Evolutionary conservation across 1,140 invertebrate species (phyloP).

Genomic region (Lepidurus arcticus): DNA sequence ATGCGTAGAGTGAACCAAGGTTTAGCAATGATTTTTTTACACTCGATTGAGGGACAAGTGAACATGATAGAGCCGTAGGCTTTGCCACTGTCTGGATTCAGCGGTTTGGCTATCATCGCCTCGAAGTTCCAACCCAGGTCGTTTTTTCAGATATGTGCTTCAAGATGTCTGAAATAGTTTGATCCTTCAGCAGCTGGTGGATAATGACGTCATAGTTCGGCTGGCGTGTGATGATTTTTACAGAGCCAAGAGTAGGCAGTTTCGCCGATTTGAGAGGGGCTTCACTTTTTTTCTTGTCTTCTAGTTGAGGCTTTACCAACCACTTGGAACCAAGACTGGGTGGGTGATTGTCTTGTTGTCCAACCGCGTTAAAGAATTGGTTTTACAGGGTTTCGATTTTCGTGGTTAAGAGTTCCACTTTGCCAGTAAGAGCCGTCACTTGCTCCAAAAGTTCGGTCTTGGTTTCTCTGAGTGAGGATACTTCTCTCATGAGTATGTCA

Average conservation of each 20-base stretch:
- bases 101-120: not conserved
- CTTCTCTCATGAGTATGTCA: not conserved
- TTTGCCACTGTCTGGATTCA: conserved; percentile 1
- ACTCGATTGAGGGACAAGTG: not conserved
- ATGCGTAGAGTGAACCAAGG: too few relatives aligned
- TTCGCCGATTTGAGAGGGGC: conserved; percentile 4
- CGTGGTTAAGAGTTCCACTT: not conserved
- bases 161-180: not conserved
- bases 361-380: not conserved
- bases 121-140: not conserved
- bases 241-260: conserved; percentile 7
- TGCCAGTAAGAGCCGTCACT: not conserved
- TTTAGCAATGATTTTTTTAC: too few relatives aligned
- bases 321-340: not conserved
- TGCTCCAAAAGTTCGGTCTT: not conserved
- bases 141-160: conserved; percentile 11
- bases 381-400: not conserved
- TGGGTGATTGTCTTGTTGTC: not conserved
- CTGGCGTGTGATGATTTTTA: not conserved
- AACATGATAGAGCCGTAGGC: conserved; percentile 23
- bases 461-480: not conserved
- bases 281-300: conserved; percentile 23
- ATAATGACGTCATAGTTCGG: conserved; percentile 23
- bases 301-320: not conserved
- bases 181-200: not conserved